Conservation (phyloP, 2,797 vertebrate species). For the Bovichtus variegatus region DNA sequence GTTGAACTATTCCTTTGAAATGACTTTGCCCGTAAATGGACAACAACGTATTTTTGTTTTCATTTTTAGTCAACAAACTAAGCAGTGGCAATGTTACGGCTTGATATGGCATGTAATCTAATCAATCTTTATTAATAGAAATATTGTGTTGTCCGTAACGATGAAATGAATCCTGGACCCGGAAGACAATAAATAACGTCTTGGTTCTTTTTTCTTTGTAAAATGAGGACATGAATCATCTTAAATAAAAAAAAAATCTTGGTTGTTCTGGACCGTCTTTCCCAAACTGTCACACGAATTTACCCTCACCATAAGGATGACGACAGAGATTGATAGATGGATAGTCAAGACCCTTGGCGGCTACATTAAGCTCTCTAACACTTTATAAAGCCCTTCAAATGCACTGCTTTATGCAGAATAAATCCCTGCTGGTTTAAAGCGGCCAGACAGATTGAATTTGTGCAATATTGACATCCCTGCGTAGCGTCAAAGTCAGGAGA, state of each 20-base stretch:
- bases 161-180: neutral
- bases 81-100: neutral
- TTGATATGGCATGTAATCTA: neutral
- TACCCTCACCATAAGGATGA: neutral
- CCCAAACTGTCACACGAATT: neutral
- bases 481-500: constrained; percentile 48
- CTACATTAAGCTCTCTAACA: constrained; percentile 25
- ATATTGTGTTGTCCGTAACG: neutral
- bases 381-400: constrained; percentile 40
- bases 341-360: constrained; percentile 4
- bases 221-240: neutral
- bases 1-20: neutral
- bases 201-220: neutral
- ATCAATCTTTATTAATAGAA: constrained; percentile 16
- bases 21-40: neutral
- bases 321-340: neutral
- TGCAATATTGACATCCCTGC: constrained; percentile 36
- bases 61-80: neutral
- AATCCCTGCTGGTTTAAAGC: constrained; percentile 42
- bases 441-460: constrained; percentile 39
- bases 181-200: neutral
- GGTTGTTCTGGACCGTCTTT: neutral
- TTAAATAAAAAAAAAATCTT: neutral
- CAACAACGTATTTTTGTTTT: neutral
- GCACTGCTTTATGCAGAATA: constrained; percentile 32